A percentile compares a stretch with the other conserved stretches of the same genome.
Conservation (phyloP, 2,797 vertebrate species). For the Urocyon cinereoargenteus region DNA sequence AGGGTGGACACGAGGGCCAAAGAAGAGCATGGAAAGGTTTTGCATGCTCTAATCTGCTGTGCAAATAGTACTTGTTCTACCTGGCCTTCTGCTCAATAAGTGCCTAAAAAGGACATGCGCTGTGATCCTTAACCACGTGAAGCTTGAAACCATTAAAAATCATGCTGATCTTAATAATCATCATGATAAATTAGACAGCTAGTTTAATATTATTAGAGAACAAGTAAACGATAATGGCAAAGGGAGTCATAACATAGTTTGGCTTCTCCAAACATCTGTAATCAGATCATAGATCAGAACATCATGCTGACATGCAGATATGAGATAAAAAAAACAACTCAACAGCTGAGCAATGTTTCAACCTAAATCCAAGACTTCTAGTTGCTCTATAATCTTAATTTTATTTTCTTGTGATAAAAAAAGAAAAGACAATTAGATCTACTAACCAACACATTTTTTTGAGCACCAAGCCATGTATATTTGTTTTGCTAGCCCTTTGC, state of each 20-base stretch:
- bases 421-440: neutral
- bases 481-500: neutral
- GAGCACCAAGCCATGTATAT: neutral
- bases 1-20: neutral
- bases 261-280: neutral
- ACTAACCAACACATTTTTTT: neutral
- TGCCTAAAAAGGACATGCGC: neutral
- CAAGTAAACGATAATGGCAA: neutral
- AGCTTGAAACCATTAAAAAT: conserved; percentile 24
- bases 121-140: neutral
- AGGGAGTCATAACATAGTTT: neutral
- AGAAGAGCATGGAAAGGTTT: neutral
- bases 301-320: neutral
- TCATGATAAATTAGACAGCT: neutral
- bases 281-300: neutral
- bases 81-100: neutral
- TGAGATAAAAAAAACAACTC: neutral
- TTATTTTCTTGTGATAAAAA: neutral
- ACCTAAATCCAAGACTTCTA: neutral
- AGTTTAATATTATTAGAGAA: neutral
- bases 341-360: neutral
- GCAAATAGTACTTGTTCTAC: neutral
- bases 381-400: neutral
- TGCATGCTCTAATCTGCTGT: neutral
- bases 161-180: neutral